Base-by-base conservation (phyloP, 30 jellyfish, hydroid and myxozoan species). In the Hydra vulgaris region DNA sequence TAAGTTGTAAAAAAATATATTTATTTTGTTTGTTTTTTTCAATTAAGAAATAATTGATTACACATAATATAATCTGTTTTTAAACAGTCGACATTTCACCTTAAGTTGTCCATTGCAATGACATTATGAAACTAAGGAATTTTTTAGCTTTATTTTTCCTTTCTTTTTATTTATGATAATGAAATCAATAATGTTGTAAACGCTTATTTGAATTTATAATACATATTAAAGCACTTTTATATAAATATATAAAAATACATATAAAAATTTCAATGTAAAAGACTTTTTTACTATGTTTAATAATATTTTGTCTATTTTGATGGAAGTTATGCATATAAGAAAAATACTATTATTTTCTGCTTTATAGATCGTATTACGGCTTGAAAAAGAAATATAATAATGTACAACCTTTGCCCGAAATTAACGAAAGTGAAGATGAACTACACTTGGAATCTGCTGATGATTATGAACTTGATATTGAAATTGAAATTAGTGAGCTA, bases 401-500 rank as follows among this genome's bases (percentile, higher is more conserved):
- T 26, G 40, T 23, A 73, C 66, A 26, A 26, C 81, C 5, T 26
- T 26, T 68, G 16, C 75, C 25, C 5, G 15, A 68, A 68, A 68
- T 68, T 68, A 3, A 20, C 15, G 86, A 66, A 79, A 66, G 56
- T 79, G 83, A 55, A 54, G 83, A 66, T 22, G 83, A 66, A 23
- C 56, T 54, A 54, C 85, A 66, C 83, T 20, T n/a, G 25, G 83
- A 66, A 20, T 23, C 72, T 79, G 84, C 19, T 79, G 83, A 3
- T 66, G 86, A 79, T 23, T 12, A 15, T 16, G 83, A 27, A 15
- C 18, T 15, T 18, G 23, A 8, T 8, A 52, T 77, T 54, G 83
- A 27, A 77, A 8, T 21, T 77, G 85, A 56, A 56, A 56, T n/a
- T 56, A 56, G 71, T 56, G 71, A 56, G 71, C 71, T n/a, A n/a